Evolutionary conservation across 2,888 invertebrate genomes (phyloP).

Genomic region (Serrognathus titanus): DNA sequence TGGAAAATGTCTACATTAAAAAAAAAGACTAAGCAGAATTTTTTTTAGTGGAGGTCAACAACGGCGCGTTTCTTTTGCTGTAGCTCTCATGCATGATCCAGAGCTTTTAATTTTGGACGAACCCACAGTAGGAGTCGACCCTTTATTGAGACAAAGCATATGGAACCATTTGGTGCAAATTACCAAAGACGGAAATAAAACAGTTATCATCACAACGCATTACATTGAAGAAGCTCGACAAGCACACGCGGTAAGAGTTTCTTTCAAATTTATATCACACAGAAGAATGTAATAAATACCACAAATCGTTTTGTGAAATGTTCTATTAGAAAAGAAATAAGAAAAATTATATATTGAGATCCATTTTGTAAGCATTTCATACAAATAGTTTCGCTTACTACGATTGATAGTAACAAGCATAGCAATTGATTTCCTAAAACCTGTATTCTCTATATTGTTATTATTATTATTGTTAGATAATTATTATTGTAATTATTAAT

Average conservation of each 20-base stretch:
- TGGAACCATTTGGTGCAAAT: constrained; percentile 92
- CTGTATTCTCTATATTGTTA: no score
- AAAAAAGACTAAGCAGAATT: background rate
- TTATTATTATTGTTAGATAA: no score
- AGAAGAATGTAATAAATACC: background rate
- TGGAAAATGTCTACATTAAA: background rate
- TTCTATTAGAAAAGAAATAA: background rate
- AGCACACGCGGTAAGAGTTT: constrained; percentile 72
- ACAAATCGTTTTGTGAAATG: no score
- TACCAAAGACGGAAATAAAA: constrained; percentile 85
- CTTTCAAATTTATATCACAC: background rate
- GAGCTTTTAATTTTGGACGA: constrained; percentile 88
- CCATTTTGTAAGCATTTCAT: no score
- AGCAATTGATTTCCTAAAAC: no score
- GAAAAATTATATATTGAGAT: no score
- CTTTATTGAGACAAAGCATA: constrained; percentile 83
- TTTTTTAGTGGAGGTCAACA: constrained; percentile 80
- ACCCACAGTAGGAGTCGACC: constrained; percentile 92
- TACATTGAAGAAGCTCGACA: constrained; percentile 94
- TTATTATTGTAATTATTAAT: no score
- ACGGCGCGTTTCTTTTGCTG: constrained; percentile 86
- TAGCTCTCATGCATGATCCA: constrained; percentile 89
- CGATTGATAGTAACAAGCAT: no score
- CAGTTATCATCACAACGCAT: constrained; percentile 90
- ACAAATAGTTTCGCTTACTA: no score